Evolutionary conservation across 1,140 invertebrate species (phyloP), one percentile per base, ranked within the genome.

Genomic region (Drepana arcuata): DNA sequence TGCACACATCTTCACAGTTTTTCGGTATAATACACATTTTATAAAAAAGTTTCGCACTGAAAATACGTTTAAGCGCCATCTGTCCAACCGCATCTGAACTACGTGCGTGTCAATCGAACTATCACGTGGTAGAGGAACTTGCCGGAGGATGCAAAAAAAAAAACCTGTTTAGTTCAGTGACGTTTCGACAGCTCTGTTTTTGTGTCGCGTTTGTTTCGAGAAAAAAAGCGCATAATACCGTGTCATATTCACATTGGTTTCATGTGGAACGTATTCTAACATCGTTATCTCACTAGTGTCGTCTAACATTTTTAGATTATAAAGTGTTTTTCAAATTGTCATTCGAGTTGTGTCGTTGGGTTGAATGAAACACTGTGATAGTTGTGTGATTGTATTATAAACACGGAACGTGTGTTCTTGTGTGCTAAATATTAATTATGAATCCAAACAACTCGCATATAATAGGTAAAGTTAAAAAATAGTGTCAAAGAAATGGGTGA

Each of bases 101-200:
- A n/a, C n/a, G n/a, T n/a, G n/a, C n/a, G n/a, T n/a, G n/a, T 71
- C 61, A 48, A 71, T 71, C 56, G 24, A 7, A 30, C n/a, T 2
- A 27, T 56, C 52, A 75, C 70, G 69, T 77, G 69, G 64, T 61
- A 39, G 7, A 12, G 25, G 21, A 32, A 41, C 28, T 43, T 33
- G 49, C 30, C 23, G 26, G 40, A 48, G 41, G 44, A 42, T 61
- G 64, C 64, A 65, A 72, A 71, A 63, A 65, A 42, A 59, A 37
- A 69, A 80, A 78, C 73, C 67, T 64, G 71, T 78, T 75, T 69
- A 48, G 53, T 65, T 35, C 43, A 48, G 48, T 80, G 75, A 80
- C 73, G 75, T 73, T 46, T 62, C 41, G 56, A 34, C 26, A n/a
- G n/a, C 15, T 41, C 51, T 77, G 63, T 68, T 77, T 79, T 67